A percentile compares a stretch with the other conserved stretches of the same genome.
phyloP scores from a whole-genome alignment of 2,113 vertebrate species.

The Barbus barbus region DNA sequence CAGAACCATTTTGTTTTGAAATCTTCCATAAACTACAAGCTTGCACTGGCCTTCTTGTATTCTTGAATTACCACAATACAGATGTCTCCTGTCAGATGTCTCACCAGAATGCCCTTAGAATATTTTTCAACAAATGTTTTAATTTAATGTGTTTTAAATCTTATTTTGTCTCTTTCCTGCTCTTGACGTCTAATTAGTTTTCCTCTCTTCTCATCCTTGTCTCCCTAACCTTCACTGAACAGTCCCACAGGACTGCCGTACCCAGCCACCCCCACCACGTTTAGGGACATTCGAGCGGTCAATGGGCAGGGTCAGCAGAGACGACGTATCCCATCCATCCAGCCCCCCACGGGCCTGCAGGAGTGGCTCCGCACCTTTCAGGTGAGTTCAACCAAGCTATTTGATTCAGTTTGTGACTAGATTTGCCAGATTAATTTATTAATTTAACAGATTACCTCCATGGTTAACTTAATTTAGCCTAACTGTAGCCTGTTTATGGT shows the following conservation, averaged over 20 bases:
- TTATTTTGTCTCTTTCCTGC: not conserved
- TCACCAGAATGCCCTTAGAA: not conserved
- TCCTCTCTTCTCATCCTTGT: not conserved
- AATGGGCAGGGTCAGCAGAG: slow-evolving; percentile 96
- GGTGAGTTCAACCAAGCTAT: slow-evolving; percentile 72
- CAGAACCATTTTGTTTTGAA: not conserved
- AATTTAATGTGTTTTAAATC: not conserved
- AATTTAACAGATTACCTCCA: too few species aligned
- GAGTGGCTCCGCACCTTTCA: slow-evolving; percentile 99
- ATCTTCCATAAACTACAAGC: not conserved
- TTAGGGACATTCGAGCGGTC: slow-evolving; percentile 94
- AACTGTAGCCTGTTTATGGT: not conserved
- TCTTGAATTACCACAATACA: not conserved
- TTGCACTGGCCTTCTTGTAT: not conserved
- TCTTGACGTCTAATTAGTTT: not conserved
- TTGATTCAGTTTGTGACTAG: not conserved
- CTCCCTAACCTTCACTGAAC: slow-evolving; percentile 11
- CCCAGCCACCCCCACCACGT: slow-evolving; percentile 95
- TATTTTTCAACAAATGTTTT: not conserved
- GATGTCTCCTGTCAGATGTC: not conserved
- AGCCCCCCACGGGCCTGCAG: slow-evolving; percentile 94
- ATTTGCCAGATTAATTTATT: not conserved
- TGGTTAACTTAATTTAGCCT: not conserved
- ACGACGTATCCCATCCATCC: slow-evolving; percentile 93
- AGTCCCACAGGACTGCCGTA: slow-evolving; percentile 95